Conservation (phyloP, 2,113 vertebrate species). For the Planiliza haematocheilus region DNA sequence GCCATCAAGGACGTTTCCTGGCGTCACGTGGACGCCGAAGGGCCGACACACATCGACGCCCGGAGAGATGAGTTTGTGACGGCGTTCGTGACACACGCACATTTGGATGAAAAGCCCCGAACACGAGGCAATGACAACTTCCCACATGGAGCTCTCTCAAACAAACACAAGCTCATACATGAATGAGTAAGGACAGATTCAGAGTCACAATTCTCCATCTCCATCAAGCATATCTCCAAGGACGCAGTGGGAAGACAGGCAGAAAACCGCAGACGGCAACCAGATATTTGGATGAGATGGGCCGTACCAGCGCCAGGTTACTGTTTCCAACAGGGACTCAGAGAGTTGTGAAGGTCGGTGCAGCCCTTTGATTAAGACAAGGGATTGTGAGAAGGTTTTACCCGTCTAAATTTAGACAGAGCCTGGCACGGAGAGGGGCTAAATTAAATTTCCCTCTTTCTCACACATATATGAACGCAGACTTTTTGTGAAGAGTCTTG, state of each 20-base stretch:
- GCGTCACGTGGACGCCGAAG: slow-evolving; percentile 16
- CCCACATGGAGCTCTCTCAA: slow-evolving; percentile 21
- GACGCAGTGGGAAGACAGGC: slow-evolving; percentile 29
- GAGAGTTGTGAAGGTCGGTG: slow-evolving; percentile 49
- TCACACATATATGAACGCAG: not conserved
- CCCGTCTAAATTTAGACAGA: slow-evolving; percentile 57
- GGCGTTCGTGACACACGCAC: slow-evolving; percentile 8
- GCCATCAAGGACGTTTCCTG: slow-evolving; percentile 23
- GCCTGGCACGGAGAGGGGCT: slow-evolving; percentile 19
- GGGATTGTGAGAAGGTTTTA: slow-evolving; percentile 46
- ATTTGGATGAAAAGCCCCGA: slow-evolving; percentile 18
- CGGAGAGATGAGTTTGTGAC: slow-evolving; percentile 31
- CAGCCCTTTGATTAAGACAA: slow-evolving; percentile 58
- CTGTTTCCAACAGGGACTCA: slow-evolving; percentile 45
- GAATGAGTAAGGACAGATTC: slow-evolving; percentile 7
- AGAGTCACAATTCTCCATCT: slow-evolving; percentile 21
- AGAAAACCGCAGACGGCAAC: slow-evolving; percentile 57
- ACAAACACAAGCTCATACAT: slow-evolving; percentile 20
- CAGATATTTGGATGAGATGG: slow-evolving; percentile 37
- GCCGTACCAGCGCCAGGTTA: slow-evolving; percentile 11
- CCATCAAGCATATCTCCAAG: slow-evolving; percentile 39
- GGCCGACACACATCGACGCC: slow-evolving; percentile 27
- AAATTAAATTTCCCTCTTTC: slow-evolving; percentile 13
- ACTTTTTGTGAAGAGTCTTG: not conserved
- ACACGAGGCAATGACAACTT: slow-evolving; percentile 22